Percentiles rank a stretch among this genome's conserved stretches.
Conservation (phyloP, 2,797 vertebrate species). For the Hipposideros larvatus region DNA sequence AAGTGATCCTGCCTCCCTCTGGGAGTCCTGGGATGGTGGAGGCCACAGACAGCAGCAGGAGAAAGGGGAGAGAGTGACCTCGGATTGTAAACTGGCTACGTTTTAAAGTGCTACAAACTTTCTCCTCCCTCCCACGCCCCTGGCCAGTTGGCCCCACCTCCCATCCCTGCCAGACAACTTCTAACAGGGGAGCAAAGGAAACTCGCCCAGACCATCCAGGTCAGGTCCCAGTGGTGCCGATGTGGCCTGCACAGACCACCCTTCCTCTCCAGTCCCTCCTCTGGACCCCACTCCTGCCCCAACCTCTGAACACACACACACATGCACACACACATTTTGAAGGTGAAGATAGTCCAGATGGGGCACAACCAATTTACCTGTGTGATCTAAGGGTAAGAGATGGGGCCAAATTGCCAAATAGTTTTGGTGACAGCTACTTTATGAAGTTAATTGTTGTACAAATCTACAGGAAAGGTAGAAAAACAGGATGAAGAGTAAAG, state of each 20-base stretch:
- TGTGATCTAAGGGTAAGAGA: not conserved
- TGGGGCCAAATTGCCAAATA: not conserved
- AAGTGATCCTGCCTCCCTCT: not conserved
- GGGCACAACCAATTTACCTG: not conserved
- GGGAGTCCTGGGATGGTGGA: not conserved
- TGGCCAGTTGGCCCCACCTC: slow-evolving; percentile 54
- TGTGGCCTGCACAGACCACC: not conserved
- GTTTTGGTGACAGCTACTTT: slow-evolving; percentile 59
- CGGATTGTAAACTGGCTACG: slow-evolving; percentile 52
- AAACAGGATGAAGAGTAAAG: slow-evolving; percentile 13
- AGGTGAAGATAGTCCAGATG: not conserved
- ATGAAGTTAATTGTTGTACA: slow-evolving; percentile 43
- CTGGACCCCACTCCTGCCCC: not conserved
- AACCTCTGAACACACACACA: not conserved
- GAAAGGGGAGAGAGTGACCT: not conserved
- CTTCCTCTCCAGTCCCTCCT: not conserved
- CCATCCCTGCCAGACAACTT: slow-evolving; percentile 23
- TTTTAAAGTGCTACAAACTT: slow-evolving; percentile 73
- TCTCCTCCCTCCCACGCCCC: slow-evolving; percentile 59
- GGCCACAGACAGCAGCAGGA: not conserved
- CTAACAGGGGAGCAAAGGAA: slow-evolving; percentile 30
- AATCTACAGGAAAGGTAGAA: slow-evolving; percentile 31
- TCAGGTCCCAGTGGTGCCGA: slow-evolving; percentile 3
- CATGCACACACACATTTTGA: not conserved
- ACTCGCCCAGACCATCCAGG: not conserved